Conservation (phyloP, 1,140 invertebrate species). For the Protaetia brevitarsis region DNA sequence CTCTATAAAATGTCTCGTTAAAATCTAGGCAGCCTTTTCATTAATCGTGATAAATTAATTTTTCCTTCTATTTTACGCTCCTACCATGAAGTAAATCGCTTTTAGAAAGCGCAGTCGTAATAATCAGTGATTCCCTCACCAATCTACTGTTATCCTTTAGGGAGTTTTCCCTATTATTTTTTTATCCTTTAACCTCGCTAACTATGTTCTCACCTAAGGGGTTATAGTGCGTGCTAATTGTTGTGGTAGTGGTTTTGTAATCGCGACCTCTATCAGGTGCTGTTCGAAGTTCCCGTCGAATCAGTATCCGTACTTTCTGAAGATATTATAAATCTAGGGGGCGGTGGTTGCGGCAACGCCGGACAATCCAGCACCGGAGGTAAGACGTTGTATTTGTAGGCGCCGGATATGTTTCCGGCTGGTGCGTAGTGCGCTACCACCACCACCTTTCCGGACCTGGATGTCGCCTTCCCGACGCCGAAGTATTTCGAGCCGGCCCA, state of each 20-base stretch:
- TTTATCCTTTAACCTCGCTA: too few relatives aligned
- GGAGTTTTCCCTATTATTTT: too few relatives aligned
- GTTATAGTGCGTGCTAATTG: too few relatives aligned
- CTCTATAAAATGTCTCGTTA: too few relatives aligned
- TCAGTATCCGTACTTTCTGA: conserved; percentile 12
- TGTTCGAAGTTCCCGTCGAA: not conserved
- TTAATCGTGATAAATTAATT: too few relatives aligned
- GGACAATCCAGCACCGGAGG: conserved; percentile 55
- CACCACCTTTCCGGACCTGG: conserved; percentile 69
- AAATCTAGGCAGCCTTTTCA: too few relatives aligned
- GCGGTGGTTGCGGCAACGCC: conserved; percentile 30
- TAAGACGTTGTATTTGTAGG: conserved; percentile 73
- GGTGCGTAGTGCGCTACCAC: conserved; percentile 82
- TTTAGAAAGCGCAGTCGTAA: not conserved
- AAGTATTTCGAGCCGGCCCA: conserved; percentile 77
- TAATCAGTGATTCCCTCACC: not conserved
- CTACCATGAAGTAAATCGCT: too few relatives aligned
- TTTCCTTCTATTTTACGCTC: too few relatives aligned
- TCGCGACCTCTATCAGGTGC: not conserved
- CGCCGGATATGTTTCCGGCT: conserved; percentile 71
- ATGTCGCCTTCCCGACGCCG: conserved; percentile 78
- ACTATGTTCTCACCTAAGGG: too few relatives aligned
- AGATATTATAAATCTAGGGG: conserved; percentile 15
- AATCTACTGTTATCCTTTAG: not conserved
- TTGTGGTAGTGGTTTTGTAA: not conserved